A percentile compares a stretch with the other conserved stretches of the same genome.
Evolutionary conservation across 2,888 invertebrate species (phyloP).

Genomic region (Cryptocephalus primarius): DNA sequence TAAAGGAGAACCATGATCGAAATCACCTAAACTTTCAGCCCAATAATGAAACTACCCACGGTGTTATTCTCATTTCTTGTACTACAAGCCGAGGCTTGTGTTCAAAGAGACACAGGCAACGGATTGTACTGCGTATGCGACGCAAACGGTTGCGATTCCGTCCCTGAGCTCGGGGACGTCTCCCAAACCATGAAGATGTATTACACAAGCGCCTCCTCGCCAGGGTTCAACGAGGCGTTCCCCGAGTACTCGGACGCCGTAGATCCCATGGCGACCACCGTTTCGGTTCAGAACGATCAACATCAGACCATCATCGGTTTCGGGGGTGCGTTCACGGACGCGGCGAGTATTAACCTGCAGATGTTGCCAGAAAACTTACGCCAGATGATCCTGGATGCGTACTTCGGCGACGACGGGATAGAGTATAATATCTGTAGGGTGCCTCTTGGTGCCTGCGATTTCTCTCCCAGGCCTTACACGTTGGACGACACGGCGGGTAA

Average conservation of each 20-base stretch:
- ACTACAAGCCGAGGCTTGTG: not conserved
- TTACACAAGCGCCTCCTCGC: not conserved
- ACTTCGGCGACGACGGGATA: conserved; percentile 53
- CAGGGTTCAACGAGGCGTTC: not conserved
- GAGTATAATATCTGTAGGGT: conserved; percentile 70
- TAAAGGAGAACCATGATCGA: too few relatives aligned
- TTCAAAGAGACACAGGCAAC: not conserved
- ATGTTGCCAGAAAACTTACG: not conserved
- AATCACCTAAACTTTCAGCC: too few relatives aligned
- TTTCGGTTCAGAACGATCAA: not conserved
- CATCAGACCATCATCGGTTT: not conserved
- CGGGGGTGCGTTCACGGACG: not conserved
- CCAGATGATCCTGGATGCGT: conserved; percentile 25
- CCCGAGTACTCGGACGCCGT: not conserved
- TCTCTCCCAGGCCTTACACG: conserved; percentile 69
- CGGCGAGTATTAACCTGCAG: not conserved
- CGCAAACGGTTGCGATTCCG: not conserved
- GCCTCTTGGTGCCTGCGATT: conserved; percentile 79
- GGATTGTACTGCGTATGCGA: not conserved
- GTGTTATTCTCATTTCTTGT: too few relatives aligned
- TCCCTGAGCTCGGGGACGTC: not conserved
- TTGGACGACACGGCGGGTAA: conserved; percentile 31
- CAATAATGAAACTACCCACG: too few relatives aligned
- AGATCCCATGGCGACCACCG: not conserved
- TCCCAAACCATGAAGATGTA: not conserved